A percentile compares a stretch with the other conserved stretches of the same genome.
These are phyloP conservation scores for Drosophila paranaensis DNA, from an alignment of 2,888 invertebrate genomes.

Conservation along the genomic window DNA sequence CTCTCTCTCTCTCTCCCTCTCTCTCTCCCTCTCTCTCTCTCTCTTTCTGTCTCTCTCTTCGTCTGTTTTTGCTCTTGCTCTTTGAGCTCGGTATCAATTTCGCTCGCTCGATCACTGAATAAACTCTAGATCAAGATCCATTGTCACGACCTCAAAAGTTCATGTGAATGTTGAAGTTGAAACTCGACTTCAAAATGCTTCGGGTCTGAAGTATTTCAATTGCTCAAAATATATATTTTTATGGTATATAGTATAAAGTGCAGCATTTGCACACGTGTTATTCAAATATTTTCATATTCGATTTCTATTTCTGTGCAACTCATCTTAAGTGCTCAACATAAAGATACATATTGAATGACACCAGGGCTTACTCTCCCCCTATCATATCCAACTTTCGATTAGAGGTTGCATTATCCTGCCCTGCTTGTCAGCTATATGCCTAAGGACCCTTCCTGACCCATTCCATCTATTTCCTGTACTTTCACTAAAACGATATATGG, in stretches of 20 bases:
- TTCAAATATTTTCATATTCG: background rate
- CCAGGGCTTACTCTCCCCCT: background rate
- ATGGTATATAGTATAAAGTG: conserved; percentile 28
- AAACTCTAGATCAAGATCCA: conserved; percentile 57
- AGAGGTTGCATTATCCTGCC: no score
- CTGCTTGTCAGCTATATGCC: no score
- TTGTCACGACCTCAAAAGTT: conserved; percentile 72
- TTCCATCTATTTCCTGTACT: no score
- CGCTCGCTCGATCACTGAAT: conserved; percentile 32
- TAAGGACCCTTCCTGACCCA: no score
- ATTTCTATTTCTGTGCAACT: conserved; percentile 1
- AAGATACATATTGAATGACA: background rate
- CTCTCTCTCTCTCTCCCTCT: background rate
- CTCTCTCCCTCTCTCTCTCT: background rate
- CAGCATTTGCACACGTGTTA: conserved; percentile 9
- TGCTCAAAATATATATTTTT: conserved; percentile 6
- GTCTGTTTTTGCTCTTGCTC: background rate
- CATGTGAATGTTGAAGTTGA: conserved; percentile 44
- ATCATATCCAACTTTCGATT: no score
- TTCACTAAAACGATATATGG: no score
- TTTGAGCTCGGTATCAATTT: conserved; percentile 36
- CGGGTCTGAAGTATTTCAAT: conserved; percentile 22
- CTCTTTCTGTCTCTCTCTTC: background rate
- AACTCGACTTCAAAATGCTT: conserved; percentile 14
- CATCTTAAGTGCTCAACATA: conserved; percentile 10